Conservation (phyloP, 2,113 vertebrate species). For the Toxostoma redivivum region DNA sequence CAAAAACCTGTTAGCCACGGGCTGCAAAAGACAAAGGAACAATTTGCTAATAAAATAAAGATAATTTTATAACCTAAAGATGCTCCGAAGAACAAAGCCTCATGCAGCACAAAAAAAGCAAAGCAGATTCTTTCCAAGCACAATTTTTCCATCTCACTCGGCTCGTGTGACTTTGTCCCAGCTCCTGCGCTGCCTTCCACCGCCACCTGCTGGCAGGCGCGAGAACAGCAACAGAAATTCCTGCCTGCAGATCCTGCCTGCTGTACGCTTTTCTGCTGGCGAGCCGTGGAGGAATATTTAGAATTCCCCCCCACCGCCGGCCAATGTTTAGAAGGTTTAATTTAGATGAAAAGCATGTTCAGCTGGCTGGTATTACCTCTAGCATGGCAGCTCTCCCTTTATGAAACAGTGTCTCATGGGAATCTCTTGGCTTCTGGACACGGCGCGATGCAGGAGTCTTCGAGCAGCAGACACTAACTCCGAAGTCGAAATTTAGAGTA, state of each 20-base stretch:
- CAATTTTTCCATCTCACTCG: neutral
- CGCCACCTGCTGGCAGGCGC: constrained; percentile 37
- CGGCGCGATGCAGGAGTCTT: fast-evolving
- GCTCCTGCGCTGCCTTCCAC: neutral
- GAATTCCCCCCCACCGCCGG: neutral
- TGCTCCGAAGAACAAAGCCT: neutral
- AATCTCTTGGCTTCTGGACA: neutral
- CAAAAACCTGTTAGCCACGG: neutral
- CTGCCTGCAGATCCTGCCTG: neutral
- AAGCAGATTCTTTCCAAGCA: neutral
- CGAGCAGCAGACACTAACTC: neutral
- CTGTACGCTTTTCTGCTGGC: fast-evolving
- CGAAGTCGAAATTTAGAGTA: neutral
- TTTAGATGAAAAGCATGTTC: neutral
- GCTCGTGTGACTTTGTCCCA: fast-evolving
- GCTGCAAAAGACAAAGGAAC: neutral
- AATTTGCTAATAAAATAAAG: neutral
- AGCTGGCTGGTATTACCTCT: neutral
- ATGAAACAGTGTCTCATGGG: fast-evolving
- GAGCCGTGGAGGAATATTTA: fast-evolving
- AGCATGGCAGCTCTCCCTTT: neutral
- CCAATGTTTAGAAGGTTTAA: neutral
- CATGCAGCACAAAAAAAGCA: neutral
- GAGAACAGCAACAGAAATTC: neutral
- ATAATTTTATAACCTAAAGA: neutral